Base-by-base conservation (phyloP, 2,888 invertebrate species). In the Parochlus steinenii region DNA sequence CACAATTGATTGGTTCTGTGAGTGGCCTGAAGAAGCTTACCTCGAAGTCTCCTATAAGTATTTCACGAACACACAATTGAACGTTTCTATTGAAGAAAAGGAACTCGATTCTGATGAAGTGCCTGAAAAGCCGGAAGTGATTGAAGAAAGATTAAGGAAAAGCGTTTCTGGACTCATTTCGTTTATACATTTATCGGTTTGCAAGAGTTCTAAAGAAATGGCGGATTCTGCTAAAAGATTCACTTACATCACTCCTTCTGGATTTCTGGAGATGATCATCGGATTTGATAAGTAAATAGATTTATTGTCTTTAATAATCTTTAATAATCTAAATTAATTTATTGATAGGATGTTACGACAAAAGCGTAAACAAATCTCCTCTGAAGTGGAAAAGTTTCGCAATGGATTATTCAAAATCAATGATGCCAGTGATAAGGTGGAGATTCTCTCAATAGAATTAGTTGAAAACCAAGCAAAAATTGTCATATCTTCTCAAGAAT, bases 201-300 rank as follows among this genome's bases (percentile, higher is more conserved):
- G 71, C 0, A 64, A 69, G 41, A 74, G 67, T 54, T 83, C 81
- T 1, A 58, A 59, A 15, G 61, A 62, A 48, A 87, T 89, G 87
- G 64, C 71, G 45, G 48, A 58, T 6, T 82, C 87, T 61, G 72
- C 83, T 64, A 72, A 78, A 39, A 60, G 89, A 8, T 71, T 75
- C 49, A 86, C 81, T 57, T 87, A 89, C 54, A 86, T 89, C 28
- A 89, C 89, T 0, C 85, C 87, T 0, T 80, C 80, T 17, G 87
- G 86, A 58, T 89, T 83, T 48, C 62, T 89, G 38, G 83, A 87
- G 50, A 65, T 89, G 10, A 85, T 89, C 2, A 63, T 74, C 2
- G 82, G 85, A 6, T 89, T 85, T 50, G 82, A 83, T 54, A 67
- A 67, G 81, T 82, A 52, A 62, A 64, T 55, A n/a, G 39, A n/a